phyloP scores from a whole-genome alignment of 2,797 vertebrate species.

The Valencia hispanica region DNA sequence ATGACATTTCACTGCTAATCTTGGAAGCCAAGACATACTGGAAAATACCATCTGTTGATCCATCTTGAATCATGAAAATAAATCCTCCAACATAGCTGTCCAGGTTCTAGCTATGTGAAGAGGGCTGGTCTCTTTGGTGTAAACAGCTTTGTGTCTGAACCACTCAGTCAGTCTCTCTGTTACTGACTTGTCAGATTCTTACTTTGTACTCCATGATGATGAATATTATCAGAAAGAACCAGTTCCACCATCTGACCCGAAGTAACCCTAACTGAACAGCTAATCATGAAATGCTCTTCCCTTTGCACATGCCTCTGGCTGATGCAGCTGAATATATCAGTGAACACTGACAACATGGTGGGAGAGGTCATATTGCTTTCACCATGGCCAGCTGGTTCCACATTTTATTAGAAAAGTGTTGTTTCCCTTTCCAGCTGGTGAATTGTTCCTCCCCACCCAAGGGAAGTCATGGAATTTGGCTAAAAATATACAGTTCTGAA shows the following conservation, averaged over 20 bases:
- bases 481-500: conserved; percentile 25
- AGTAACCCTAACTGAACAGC: neutral
- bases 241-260: conserved; percentile 7
- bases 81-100: conserved; percentile 27
- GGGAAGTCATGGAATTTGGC: conserved; percentile 24
- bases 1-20: conserved; percentile 18
- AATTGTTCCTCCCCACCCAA: conserved; percentile 23
- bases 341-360: conserved; percentile 11
- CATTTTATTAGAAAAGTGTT: conserved; percentile 44
- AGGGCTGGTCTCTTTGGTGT: conserved; percentile 23
- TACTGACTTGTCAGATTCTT: conserved; percentile 48
- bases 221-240: neutral
- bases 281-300: neutral
- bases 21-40: conserved; percentile 24
- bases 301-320: neutral
- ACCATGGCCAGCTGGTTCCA: conserved; percentile 42
- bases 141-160: conserved; percentile 28
- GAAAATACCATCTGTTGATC: conserved; percentile 15
- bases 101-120: conserved; percentile 16
- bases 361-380: conserved; percentile 49
- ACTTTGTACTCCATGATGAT: conserved; percentile 45
- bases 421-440: conserved; percentile 56
- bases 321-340: neutral
- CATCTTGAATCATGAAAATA: conserved; percentile 37
- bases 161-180: conserved; percentile 30